Evolutionary conservation across 2,888 invertebrate genomes (phyloP).

Genomic region (Xestia ashworthii): DNA sequence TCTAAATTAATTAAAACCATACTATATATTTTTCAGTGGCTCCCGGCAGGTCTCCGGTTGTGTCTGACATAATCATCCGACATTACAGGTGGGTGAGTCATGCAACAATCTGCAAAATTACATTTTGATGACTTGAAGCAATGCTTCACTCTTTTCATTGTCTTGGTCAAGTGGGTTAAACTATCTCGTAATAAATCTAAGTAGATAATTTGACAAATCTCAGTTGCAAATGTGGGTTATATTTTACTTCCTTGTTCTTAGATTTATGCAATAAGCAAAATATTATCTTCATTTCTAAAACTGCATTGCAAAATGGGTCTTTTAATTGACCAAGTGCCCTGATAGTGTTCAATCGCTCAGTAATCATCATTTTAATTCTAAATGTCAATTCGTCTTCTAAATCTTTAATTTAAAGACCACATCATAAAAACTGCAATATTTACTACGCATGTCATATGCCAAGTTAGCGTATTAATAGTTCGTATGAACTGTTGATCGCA

Average conservation of each 20-base stretch:
- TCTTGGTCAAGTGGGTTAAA: slow-evolving; percentile 21
- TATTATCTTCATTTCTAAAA: background rate
- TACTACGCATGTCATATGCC: too few species aligned
- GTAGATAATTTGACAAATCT: slow-evolving; percentile 40
- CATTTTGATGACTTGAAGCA: slow-evolving; percentile 50
- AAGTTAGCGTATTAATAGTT: too few species aligned
- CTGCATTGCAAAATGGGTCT: background rate
- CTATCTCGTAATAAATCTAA: slow-evolving; percentile 25
- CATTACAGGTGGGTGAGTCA: slow-evolving; percentile 63
- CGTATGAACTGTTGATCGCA: background rate
- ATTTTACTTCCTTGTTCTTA: background rate
- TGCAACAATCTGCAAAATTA: slow-evolving; percentile 48
- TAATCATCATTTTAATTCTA: background rate
- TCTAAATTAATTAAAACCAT: background rate
- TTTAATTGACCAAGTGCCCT: slow-evolving; percentile 1
- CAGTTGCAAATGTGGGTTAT: slow-evolving; percentile 12
- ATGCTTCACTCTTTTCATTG: slow-evolving; percentile 15
- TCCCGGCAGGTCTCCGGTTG: slow-evolving; percentile 48
- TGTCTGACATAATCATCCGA: slow-evolving; percentile 59
- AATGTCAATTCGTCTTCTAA: background rate
- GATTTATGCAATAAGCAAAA: slow-evolving; percentile 16
- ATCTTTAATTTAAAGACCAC: background rate
- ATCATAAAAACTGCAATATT: background rate
- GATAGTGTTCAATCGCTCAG: background rate
- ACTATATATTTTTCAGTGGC: slow-evolving; percentile 34